Evolutionary conservation across 2,888 invertebrate genomes (phyloP).

Genomic region (Polyploca ridens): DNA sequence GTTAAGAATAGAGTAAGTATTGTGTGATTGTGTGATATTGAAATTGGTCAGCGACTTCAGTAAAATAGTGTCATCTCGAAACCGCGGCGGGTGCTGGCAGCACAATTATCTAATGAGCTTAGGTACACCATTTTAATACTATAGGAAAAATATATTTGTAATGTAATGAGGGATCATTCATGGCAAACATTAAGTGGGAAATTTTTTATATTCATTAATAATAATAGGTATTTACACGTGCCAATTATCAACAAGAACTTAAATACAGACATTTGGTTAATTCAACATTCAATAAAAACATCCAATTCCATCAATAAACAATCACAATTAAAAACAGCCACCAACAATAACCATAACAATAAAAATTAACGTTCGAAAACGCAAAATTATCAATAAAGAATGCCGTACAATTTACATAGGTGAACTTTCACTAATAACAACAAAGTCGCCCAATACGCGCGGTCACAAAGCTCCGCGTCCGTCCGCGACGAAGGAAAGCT

Average conservation of each 20-base stretch:
- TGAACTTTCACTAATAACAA: slow-evolving; percentile 58
- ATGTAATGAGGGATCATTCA: too few relatives aligned
- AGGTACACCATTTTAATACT: too few relatives aligned
- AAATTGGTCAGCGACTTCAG: too few relatives aligned
- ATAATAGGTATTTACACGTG: not conserved
- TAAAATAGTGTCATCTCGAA: too few relatives aligned
- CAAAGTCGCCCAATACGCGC: slow-evolving; percentile 43
- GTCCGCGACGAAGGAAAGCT: slow-evolving; percentile 22
- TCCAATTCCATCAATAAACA: not conserved
- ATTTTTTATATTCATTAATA: not conserved
- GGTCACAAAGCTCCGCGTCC: slow-evolving; percentile 41
- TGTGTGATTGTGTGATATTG: too few relatives aligned
- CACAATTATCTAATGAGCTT: too few relatives aligned
- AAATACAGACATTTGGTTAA: not conserved
- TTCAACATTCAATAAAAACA: not conserved
- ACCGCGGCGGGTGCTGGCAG: too few relatives aligned
- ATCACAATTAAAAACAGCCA: slow-evolving; percentile 6
- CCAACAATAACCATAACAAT: slow-evolving; percentile 2
- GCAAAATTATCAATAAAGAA: slow-evolving; percentile 17
- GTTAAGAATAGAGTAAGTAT: too few relatives aligned
- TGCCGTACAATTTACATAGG: slow-evolving; percentile 34
- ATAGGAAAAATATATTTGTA: too few relatives aligned
- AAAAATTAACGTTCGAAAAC: slow-evolving; percentile 9
- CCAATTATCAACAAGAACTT: not conserved
- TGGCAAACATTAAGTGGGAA: too few relatives aligned